These are phyloP conservation scores for Typhlichthys eigenmanni DNA, from an alignment of 2,797 vertebrate species.

Conservation along the genomic window DNA sequence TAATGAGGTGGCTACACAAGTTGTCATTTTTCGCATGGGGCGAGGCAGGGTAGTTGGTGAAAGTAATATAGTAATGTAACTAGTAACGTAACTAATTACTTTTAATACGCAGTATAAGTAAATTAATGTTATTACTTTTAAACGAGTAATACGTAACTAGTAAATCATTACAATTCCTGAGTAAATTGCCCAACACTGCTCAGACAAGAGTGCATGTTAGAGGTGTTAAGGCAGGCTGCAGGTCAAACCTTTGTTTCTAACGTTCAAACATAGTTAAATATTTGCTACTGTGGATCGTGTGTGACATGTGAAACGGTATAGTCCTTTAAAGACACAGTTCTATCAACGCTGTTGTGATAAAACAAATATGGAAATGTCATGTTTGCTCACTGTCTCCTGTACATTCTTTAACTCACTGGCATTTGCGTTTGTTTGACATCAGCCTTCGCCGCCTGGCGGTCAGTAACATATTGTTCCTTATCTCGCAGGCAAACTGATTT, in stretches of 20 bases:
- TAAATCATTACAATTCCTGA: too few species aligned
- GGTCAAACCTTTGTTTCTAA: neutral
- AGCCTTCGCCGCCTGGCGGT: conserved; percentile 43
- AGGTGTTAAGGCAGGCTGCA: neutral
- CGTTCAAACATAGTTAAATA: neutral
- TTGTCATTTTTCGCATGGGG: too few species aligned
- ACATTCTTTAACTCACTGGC: conserved; percentile 35
- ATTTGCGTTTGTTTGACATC: conserved; percentile 47
- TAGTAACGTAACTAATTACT: too few species aligned
- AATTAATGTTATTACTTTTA: too few species aligned
- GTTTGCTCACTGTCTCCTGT: conserved; percentile 18
- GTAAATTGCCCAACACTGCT: too few species aligned
- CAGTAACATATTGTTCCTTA: conserved; percentile 46
- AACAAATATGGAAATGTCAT: neutral
- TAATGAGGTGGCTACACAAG: too few species aligned
- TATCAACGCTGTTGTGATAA: too few species aligned
- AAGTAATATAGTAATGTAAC: too few species aligned
- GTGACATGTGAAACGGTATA: neutral
- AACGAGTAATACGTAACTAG: too few species aligned
- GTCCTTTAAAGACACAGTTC: too few species aligned
- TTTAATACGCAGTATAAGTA: too few species aligned
- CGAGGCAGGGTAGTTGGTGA: too few species aligned
- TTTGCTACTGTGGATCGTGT: neutral
- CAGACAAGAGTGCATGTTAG: neutral
- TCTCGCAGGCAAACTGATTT: conserved; percentile 52